Base-by-base conservation (phyloP, 2,888 invertebrate genomes). In the Omphaloscelis lunosa region DNA sequence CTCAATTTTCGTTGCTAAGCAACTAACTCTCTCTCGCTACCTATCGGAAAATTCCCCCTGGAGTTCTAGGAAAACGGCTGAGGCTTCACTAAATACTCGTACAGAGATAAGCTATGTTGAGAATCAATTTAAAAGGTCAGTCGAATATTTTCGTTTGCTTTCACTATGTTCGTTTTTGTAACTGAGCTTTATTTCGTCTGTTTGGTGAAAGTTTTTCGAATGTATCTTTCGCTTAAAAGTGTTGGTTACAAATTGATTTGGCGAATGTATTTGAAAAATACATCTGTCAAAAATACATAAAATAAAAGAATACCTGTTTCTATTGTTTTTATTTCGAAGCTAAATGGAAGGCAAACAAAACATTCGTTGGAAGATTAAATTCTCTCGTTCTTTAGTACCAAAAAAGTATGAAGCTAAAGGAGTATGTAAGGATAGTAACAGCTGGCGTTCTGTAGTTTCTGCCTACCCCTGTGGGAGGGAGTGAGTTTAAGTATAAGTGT, bases 1-100 rank as follows among this genome's bases (percentile, higher is more conserved):
- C 69, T 77, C 27, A 69, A 62, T 73, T 72, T 67, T 63, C 27
- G 89, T 87, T 85, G 85, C 89, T 79, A 77, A 59, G 87, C 72
- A 79, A 87, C 85, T n/a, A 48, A 53, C 51, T 27, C 59, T 41
- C 68, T 67, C 53, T 15, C 56, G 41, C 17, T n/a, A 15, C 59
- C 51, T 73, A 84, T 81, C 56, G 85, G 83, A 85, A 84, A 79
- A 81, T 87, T 85, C 82, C 71, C 83, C 15, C 1, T 56, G 51
- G 72, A 68, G 34, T 86, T 76, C 75, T 69, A 39, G 75, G 73
- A 83, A 86, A 75, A 79, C 59, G 70, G 70, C 67, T 72, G 62
- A 67, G 63, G 34, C 23, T 61, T 59, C 70, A 74, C 74, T 79
- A 79, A 83, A 70, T 62, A 85, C 84, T 48, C 45, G 41, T 20